Evolutionary conservation across 2,113 vertebrate species (phyloP), one percentile per base, ranked within the genome.

Genomic region (Tricholaema leucomelas): DNA sequence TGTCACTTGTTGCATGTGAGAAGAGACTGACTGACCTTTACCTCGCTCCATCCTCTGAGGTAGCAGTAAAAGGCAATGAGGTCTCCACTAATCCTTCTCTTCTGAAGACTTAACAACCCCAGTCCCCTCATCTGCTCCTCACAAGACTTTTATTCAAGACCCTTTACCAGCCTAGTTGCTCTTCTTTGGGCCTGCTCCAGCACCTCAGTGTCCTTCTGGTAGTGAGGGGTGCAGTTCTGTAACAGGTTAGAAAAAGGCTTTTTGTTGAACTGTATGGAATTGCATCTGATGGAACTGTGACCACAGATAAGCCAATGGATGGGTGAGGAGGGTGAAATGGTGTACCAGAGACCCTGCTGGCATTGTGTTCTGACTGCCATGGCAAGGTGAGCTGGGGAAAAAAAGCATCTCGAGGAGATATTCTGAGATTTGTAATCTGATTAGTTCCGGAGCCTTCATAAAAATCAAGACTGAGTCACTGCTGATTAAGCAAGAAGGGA

Each of bases 401-500:
- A 74, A 13, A 36, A 48, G 66, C 31, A 42, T 79, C 52, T 35
- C 31, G 87, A 77, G 88, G 52, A 79, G 82, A 58, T 67, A 83
- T 54, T 61, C 61, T 65, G 73, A 86, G 65, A 72, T 78, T 70
- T 64, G 28, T 54, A 78, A 85, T 36, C 54, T 77, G 65, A 58
- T 83, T 81, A 40, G 42, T 58, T 87, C 52, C 84, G 71, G 71
- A 38, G 20, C 42, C 56, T 64, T 85, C 87, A 85, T 44, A 93
- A 55, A 93, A 93, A 74, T 58, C 64, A 80, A 77, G n/a, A 61
- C 27, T 66, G 56, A 87, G 82, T 70, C 65, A 83, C 42, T 87
- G 87, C 89, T 93, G 81, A 89, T 91, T 40, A 93, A 85, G 91
- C 81, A 89, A 71, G 78, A 93, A 87, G 80, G 67, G 87, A 73